Evolutionary conservation across 2,888 invertebrate genomes (phyloP), one percentile per base, ranked within the genome.

Genomic region (Mechanitis messenoides): DNA sequence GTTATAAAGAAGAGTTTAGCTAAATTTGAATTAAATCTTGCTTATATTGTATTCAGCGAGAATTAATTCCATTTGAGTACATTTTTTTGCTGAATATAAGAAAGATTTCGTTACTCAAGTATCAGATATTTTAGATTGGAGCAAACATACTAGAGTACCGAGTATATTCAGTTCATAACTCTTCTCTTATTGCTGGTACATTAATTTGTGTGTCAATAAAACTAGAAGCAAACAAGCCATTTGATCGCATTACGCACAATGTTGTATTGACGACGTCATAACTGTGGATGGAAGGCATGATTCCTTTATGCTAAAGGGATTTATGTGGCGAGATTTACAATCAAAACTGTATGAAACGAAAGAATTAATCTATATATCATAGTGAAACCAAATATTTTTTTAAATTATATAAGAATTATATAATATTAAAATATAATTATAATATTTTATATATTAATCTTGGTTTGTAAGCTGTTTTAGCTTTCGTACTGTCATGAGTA

Each of bases 211-310:
- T 60, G 55, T 53, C 55, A 56, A 60, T 60, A 60, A 60, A 56
- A 60, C 53, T 56, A 42, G 60, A 47, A 53, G 59, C 56, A 64
- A 67, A 61, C 61, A 64, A 67, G 58, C 53, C 57, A 59, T 61
- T 62, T 31, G 33, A 46, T 63, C 59, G 62, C 60, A 66, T 68
- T 68, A 65, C 53, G 60, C 45, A 59, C 31, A 60, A 63, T 59
- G 53, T 58, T 57, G 59, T 67, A 68, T 68, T 65, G 68, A 62
- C 60, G 61, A 63, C 63, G 46, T 62, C 62, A 64, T 64, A 66
- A 64, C 58, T 35, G 55, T 54, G 45, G 63, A 50, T 59, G 59
- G 42, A 59, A 61, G 45, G 56, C 53, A 50, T 61, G 61, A 60
- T 56, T 61, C 58, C 61, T 63, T 33, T 54, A 59, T 66, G 61